Percentiles rank a stretch among this genome's conserved stretches.
phyloP scores from a whole-genome alignment of 2,888 invertebrate species.

The Dicranocentrus wangi region DNA sequence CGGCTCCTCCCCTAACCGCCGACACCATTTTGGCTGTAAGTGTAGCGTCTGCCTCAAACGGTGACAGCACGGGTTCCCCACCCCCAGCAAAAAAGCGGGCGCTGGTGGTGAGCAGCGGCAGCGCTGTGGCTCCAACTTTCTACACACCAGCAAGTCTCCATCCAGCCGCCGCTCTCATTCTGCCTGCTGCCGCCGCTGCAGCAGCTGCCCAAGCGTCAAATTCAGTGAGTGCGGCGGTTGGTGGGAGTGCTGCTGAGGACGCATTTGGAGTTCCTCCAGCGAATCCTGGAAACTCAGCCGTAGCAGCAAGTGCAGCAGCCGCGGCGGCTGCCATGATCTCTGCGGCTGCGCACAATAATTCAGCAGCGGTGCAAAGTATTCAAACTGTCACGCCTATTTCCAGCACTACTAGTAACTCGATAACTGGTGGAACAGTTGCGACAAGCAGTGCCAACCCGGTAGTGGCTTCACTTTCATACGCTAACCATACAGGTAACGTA shows the following conservation, averaged over 20 bases:
- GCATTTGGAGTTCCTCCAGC: background rate
- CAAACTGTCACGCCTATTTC: background rate
- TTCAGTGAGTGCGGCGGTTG: background rate
- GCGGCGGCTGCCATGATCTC: conserved; percentile 26
- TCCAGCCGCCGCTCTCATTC: conserved; percentile 37
- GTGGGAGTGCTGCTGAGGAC: conserved; percentile 4
- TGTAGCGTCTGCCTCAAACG: conserved; percentile 37
- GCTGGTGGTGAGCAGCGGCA: conserved; percentile 35
- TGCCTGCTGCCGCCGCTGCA: conserved; percentile 30
- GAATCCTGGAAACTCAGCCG: background rate
- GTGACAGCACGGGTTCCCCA: conserved; percentile 59
- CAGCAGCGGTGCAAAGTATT: background rate
- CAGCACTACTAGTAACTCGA: background rate
- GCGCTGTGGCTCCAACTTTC: conserved; percentile 36
- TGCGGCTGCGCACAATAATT: conserved; percentile 31
- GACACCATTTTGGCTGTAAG: conserved; percentile 41
- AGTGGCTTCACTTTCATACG: conserved; percentile 29
- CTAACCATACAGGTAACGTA: conserved; percentile 51
- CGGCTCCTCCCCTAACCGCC: conserved; percentile 1
- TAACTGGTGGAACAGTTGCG: background rate
- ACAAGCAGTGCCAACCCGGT: background rate
- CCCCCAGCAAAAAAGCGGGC: conserved; percentile 44
- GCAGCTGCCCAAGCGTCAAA: conserved; percentile 18
- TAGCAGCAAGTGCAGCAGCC: background rate
- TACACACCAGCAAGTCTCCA: conserved; percentile 42